Evolutionary conservation across 2,797 vertebrate genomes (phyloP).

Genomic region (Geotria australis): DNA sequence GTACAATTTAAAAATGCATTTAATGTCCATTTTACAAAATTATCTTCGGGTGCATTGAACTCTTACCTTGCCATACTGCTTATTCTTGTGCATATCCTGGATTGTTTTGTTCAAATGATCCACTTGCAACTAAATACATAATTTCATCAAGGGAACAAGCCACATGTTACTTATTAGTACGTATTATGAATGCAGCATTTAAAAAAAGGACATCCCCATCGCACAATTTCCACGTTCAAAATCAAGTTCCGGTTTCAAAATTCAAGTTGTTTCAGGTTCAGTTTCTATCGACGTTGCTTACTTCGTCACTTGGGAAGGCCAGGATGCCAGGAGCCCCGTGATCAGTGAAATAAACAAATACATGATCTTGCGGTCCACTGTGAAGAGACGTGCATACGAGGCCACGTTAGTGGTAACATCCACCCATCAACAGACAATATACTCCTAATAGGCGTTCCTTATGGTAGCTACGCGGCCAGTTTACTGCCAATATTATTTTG

Average conservation of each 20-base stretch:
- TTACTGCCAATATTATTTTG: too few species aligned
- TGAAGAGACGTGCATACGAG: constrained; percentile 4
- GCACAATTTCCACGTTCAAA: neutral
- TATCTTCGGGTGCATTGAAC: neutral
- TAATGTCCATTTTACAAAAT: too few species aligned
- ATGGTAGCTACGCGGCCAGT: too few species aligned
- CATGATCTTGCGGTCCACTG: constrained; percentile 65
- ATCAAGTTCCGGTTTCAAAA: neutral
- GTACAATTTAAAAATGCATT: too few species aligned
- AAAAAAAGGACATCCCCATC: neutral
- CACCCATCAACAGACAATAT: too few species aligned
- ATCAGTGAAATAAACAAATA: constrained; percentile 85
- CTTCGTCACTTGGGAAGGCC: constrained; percentile 53
- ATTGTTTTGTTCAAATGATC: constrained; percentile 41
- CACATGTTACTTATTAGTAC: neutral
- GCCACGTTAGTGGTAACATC: too few species aligned
- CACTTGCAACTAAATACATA: constrained; percentile 29
- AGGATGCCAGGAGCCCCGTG: constrained; percentile 60
- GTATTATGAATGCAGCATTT: neutral
- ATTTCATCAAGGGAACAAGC: constrained; percentile 1
- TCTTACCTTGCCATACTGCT: constrained; percentile 50
- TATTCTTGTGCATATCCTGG: constrained; percentile 41
- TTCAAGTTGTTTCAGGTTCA: too few species aligned
- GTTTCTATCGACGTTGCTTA: constrained; percentile 10
- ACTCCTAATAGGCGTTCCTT: too few species aligned